These are phyloP conservation scores for Prostheceraeus crozeri DNA, from an alignment of 2,888 invertebrate species.

Conservation along the genomic window DNA sequence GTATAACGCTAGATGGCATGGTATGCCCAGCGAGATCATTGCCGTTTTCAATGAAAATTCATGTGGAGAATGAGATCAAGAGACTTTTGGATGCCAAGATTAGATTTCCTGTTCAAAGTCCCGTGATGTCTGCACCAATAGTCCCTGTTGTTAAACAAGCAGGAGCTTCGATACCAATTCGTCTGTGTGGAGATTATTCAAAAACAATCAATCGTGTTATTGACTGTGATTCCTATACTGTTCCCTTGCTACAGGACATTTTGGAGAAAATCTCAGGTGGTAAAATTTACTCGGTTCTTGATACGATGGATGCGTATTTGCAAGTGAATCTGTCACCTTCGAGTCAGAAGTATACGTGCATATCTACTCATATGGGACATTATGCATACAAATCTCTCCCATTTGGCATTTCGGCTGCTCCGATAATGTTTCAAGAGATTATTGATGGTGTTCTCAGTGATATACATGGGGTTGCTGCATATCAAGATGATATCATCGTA, in stretches of 20 bases:
- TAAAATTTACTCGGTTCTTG: conserved; percentile 30
- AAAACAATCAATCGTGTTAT: conserved; percentile 25
- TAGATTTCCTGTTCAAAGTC: conserved; percentile 25
- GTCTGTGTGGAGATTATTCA: conserved; percentile 26
- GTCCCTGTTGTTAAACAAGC: conserved; percentile 30
- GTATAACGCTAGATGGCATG: conserved; percentile 20
- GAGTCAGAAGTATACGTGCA: conserved; percentile 34
- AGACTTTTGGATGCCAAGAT: conserved; percentile 13
- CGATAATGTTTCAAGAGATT: conserved; percentile 33
- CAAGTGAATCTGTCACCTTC: conserved; percentile 6
- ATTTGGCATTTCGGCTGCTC: conserved; percentile 36
- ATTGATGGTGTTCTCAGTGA: conserved; percentile 30
- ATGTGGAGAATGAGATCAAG: conserved; percentile 21
- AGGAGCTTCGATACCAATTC: conserved; percentile 24
- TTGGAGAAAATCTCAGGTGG: conserved; percentile 17
- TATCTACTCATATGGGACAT: conserved; percentile 32
- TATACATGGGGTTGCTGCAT: conserved; percentile 26
- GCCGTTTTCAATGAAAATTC: conserved; percentile 30
- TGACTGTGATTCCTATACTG: conserved; percentile 18
- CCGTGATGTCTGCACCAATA: conserved; percentile 27
- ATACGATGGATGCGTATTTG: conserved; percentile 21
- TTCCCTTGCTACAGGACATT: conserved; percentile 22
- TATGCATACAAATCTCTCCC: conserved; percentile 32
- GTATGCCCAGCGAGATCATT: conserved; percentile 6
- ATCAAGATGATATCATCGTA: conserved; percentile 34